Percentiles rank a stretch among this genome's conserved stretches.
These are phyloP conservation scores for Octodonta nipae DNA, from an alignment of 2,888 invertebrate genomes.

Conservation along the genomic window DNA sequence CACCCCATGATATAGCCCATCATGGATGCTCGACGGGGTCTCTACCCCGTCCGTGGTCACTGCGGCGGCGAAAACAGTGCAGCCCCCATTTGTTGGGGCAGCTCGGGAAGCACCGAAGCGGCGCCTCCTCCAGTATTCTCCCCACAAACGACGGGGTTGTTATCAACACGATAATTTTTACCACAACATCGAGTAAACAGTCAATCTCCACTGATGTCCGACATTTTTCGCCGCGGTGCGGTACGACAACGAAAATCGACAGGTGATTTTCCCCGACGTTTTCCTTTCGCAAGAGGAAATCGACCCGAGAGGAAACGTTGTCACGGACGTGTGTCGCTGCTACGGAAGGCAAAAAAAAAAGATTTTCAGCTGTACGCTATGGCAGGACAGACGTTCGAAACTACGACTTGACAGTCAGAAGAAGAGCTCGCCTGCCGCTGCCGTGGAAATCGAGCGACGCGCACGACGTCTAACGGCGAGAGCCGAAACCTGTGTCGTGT, in stretches of 20 bases:
- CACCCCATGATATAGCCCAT: constrained; percentile 92
- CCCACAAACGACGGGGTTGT: not conserved
- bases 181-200: too few species aligned
- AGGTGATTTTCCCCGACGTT: too few species aligned
- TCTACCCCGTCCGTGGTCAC: constrained; percentile 20
- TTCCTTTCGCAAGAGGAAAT: not conserved
- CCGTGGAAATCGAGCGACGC: not conserved
- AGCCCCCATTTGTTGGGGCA: constrained; percentile 11
- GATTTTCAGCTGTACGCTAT: constrained; percentile 3
- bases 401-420: not conserved
- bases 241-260: too few species aligned
- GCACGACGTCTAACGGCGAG: not conserved
- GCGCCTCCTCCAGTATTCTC: not conserved
- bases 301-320: too few species aligned
- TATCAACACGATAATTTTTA: too few species aligned
- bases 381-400: not conserved
- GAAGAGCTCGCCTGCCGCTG: not conserved
- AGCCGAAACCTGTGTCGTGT: not conserved
- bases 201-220: too few species aligned
- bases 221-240: constrained; percentile 4
- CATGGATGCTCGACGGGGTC: constrained; percentile 49
- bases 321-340: too few species aligned
- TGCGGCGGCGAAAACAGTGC: constrained; percentile 9
- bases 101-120: constrained; percentile 10
- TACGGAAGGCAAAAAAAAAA: too few species aligned